Evolutionary conservation across 2,113 vertebrate genomes (phyloP), one percentile per base, ranked within the genome.

Genomic region (Sporophila hypoxantha): DNA sequence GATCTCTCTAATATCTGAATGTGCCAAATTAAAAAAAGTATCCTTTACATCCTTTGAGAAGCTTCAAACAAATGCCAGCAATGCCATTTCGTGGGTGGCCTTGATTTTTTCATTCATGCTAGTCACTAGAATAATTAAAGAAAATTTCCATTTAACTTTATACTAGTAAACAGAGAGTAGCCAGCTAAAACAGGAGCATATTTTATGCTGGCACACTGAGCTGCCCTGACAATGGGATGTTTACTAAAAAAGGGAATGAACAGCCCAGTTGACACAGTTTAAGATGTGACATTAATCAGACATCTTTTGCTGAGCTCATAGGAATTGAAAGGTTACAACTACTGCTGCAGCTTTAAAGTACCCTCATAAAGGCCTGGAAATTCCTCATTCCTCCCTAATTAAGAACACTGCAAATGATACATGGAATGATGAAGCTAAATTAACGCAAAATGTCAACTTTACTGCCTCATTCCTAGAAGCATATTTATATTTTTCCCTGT

Each of bases 281-380:
- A 86, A 92, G 80, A 82, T 36, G 52, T 81, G 89, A 85, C 75
- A 94, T 88, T 93, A 83, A 95, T 91, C 88, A 92, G 77, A 57
- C 42, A 80, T 69, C 73, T 94, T 94, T 85, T 94, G 91, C 94
- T 95, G 93, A 95, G 83, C 70, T 86, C 57, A 81, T 52, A 92
- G 73, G 50, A 94, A 91, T 46, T 23, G 80, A 91, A 96, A 95
- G 94, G 93, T 96, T 94, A 93, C 80, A 92, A 60, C 52, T 46
- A 56, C 29, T 66, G n/a, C 60, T 3, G 12, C 42, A 85, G 76
- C n/a, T 88, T 78, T 41, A 85, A 84, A 85, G 46, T 17, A 57
- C 21, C 32, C 46, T 76, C 56, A 70, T n/a, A 91, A 88, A 87
- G 46, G 25, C 59, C 27, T 75, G 60, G 57, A 93, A 94, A 94